A percentile compares a stretch with the other conserved stretches of the same genome.
These are phyloP conservation scores for Dendrolimus kikuchii DNA, from an alignment of 1,140 invertebrate species.

Conservation along the genomic window DNA sequence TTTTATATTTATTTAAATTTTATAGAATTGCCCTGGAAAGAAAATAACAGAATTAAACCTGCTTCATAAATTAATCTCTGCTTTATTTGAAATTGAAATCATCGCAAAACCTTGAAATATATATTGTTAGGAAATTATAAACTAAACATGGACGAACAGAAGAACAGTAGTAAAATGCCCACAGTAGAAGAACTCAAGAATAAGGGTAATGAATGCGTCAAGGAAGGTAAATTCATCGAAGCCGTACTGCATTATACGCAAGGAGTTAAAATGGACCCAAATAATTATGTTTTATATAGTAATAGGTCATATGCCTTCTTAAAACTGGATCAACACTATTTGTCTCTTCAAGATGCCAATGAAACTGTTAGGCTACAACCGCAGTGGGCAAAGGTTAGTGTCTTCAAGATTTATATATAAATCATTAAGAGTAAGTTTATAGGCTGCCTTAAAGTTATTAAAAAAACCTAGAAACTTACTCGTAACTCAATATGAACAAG, in stretches of 20 bases:
- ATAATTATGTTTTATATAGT: constrained; percentile 82
- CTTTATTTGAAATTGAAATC: not conserved
- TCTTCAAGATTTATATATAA: not conserved
- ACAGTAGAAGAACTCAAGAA: constrained; percentile 75
- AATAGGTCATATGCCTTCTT: constrained; percentile 87
- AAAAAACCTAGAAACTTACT: no score
- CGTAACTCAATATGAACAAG: no score
- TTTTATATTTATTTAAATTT: no score
- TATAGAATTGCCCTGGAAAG: no score
- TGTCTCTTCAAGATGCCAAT: constrained; percentile 85
- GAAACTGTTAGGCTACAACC: constrained; percentile 82
- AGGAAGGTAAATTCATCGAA: constrained; percentile 81
- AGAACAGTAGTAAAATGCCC: constrained; percentile 27
- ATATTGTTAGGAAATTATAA: not conserved
- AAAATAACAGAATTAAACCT: no score
- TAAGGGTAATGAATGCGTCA: constrained; percentile 84
- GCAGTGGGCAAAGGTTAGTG: constrained; percentile 83
- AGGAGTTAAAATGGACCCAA: constrained; percentile 82
- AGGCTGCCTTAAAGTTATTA: no score
- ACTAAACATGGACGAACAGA: constrained; percentile 39
- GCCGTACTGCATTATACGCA: constrained; percentile 86
- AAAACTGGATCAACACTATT: constrained; percentile 83
- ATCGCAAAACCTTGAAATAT: not conserved
- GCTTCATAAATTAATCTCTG: no score
- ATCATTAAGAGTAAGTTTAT: no score